Evolutionary conservation across 2,797 vertebrate genomes (phyloP), one percentile per base, ranked within the genome.

Genomic region (Schizothorax lantsangensis): DNA sequence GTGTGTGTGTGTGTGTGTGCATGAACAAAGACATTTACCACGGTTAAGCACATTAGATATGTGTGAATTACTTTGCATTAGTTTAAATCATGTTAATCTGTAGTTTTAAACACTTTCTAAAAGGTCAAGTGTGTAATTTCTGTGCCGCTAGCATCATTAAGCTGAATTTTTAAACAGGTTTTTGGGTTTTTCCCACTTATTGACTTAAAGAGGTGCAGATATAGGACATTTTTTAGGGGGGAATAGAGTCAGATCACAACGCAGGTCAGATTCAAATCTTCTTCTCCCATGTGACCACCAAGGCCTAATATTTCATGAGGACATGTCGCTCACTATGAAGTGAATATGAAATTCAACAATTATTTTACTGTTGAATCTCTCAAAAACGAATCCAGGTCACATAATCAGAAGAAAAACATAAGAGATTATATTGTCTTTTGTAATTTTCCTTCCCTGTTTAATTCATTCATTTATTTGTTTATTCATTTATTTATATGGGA

Each of bases 71-170:
- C 91, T 89, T 81, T 83, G 26, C 77, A 87, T 86, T 89, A 82
- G 88, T 89, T 86, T 88, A 88, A 92, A 90, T 92, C 88, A 92
- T 87, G 92, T 91, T 91, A 84, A 90, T 84, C 91, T 92, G 89
- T 87, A 89, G 14, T 85, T 75, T 75, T 83, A 71, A 40, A 66
- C 45, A 74, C 91, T 89, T 84, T 83, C 88, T 92, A 91, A 88
- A 91, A 79, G 62, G 66, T 47, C 21, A 71, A 71, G 47, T 69
- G 80, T 54, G 64, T 71, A 30, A 66, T 66, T 47, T 66, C 10
- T n/a, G 15, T 40, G 30, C 52, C 1, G 21, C 52, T 59, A 15
- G 52, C 1, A 17, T 52, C 21, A 78, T 57, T 79, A 79, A 17
- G 77, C 54, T 47, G 21, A 69, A 52, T 71, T 71, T 33, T 26